Evolutionary conservation across 2,888 invertebrate genomes (phyloP).

Genomic region (Sarcophaga carnaria): DNA sequence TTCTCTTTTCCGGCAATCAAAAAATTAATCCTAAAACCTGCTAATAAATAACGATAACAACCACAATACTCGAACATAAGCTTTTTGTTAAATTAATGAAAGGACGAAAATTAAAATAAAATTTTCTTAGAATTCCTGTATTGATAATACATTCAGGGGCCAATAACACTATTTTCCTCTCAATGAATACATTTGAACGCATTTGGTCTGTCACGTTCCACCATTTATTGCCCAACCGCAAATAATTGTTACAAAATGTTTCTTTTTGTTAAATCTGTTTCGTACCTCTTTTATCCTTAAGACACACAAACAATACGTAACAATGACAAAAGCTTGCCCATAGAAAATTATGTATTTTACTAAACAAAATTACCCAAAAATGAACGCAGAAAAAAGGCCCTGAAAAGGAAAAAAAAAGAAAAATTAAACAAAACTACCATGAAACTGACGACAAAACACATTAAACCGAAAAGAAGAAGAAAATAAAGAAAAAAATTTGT

Average conservation of each 20-base stretch:
- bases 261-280: constrained; percentile 45
- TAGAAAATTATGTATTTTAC: constrained; percentile 60
- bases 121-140: not conserved
- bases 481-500: not conserved
- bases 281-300: constrained; percentile 34
- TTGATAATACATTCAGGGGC: not conserved
- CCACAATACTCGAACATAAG: not conserved
- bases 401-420: not conserved
- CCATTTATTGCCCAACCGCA: constrained; percentile 55
- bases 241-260: constrained; percentile 62
- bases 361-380: constrained; percentile 50
- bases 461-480: not conserved
- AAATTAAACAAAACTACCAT: constrained; percentile 17
- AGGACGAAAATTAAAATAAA: not conserved
- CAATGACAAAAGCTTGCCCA: constrained; percentile 22
- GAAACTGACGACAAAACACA: not conserved
- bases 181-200: not conserved
- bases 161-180: too few species aligned
- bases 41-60: not conserved
- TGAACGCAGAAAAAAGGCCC: constrained; percentile 27
- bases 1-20: too few species aligned
- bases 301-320: constrained; percentile 19
- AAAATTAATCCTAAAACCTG: not conserved
- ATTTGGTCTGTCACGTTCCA: constrained; percentile 36
- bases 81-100: not conserved